Evolutionary conservation across 1,140 invertebrate species (phyloP), one percentile per base, ranked within the genome.

Genomic region (Neocloeon triangulifer): DNA sequence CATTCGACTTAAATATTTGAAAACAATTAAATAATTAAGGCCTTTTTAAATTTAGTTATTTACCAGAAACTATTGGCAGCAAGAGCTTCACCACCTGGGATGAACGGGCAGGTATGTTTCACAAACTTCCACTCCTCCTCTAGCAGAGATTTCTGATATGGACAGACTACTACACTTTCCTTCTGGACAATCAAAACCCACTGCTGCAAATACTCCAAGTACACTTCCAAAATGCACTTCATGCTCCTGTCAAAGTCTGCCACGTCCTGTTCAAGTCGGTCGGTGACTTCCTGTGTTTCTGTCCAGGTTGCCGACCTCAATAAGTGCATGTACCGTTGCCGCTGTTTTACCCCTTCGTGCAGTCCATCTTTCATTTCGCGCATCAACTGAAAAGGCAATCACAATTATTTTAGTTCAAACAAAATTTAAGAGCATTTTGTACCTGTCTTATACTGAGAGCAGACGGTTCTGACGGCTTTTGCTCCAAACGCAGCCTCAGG

Each of bases 281-380:
- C 49, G 28, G 53, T 51, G 20, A 47, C 39, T 20, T 51, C 48
- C 0, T 49, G 39, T 23, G 61, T 51, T 36, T 58, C 62, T 37
- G 64, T 61, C 8, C 59, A 59, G 29, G 79, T 44, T 6, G 72
- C 70, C 13, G 69, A 65, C 10, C 60, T 53, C 15, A 76, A 68
- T 52, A 84, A 70, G 5, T 50, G 41, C 19, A 58, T 43, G 38
- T 61, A 84, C 36, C 73, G 67, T 37, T 75, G 64, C 10, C 80
- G 66, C 51, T 81, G 71, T 13, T 70, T 58, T 16, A 77, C 69
- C 8, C 78, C 76, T 30, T 82, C 69, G 41, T 66, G 68, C 22
- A 89, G 49, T 6, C 78, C 80, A 45, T 88, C 82, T 37, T 81
- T 75, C 38, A 86, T 62, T 53, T 89, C 85, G 42, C 73, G 66